Evolutionary conservation across 2,113 vertebrate species (phyloP), one percentile per base, ranked within the genome.

Genomic region (Sminthopsis crassicaudata): DNA sequence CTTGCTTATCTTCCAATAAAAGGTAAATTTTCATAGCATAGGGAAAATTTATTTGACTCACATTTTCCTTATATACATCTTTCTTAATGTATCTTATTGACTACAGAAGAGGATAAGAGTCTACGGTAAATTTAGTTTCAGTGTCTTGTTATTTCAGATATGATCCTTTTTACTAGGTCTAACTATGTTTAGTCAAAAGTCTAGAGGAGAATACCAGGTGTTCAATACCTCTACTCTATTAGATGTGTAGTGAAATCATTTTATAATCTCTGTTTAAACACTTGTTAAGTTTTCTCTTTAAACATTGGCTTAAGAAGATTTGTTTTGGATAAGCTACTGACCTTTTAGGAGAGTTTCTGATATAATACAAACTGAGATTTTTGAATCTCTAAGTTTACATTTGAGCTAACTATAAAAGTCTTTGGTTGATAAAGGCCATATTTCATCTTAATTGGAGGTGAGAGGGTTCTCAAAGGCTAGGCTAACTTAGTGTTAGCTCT

Each of bases 91-190:
- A 57, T 46, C 46, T 26, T 12, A 53, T 11, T 84, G 50, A n/a
- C n/a, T 57, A 88, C 26, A 92, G 84, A 36, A 24, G 27, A 36
- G 23, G 30, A 11, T 23, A 25, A 76, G n/a, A n/a, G 6, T 84
- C n/a, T 22, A 23, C 67, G 8, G 7, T 84, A 84, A 6, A 9
- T 24, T 25, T 36, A 42, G 30, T n/a, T 92, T 84, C 42, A 90
- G 36, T 90, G 76, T 90, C 10, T 6, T 91, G 4, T 19, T 52
- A 9, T 94, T 91, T 97, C 76, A 60, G 52, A 93, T 22, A 57
- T 54, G 23, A n/a, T 90, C 53, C 48, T 94, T 53, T 53, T 67
- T 52, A 96, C 67, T 84, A 84, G 23, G n/a, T 84, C n/a, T 84
- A 84, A n/a, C 16, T 84, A 42, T 84, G 67, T 23, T 84, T 84